Conservation (phyloP, 2,888 invertebrate species). For the Cinara cedri region DNA sequence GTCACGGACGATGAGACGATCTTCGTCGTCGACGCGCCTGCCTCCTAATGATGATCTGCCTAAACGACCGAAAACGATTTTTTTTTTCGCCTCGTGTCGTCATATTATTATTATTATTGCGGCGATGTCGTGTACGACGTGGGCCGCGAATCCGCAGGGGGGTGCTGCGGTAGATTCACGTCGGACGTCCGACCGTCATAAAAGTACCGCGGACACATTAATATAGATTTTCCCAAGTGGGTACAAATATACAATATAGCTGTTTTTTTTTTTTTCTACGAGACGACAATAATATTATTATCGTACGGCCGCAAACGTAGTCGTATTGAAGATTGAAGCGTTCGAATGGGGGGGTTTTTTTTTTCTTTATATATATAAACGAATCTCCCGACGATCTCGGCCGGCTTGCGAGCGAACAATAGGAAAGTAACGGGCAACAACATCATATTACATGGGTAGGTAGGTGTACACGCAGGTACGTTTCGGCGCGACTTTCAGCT, state of each 20-base stretch:
- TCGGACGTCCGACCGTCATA: too few species aligned
- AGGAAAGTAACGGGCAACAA: background rate
- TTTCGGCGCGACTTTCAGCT: constrained; percentile 36
- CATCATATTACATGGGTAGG: too few species aligned
- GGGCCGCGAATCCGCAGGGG: constrained; percentile 28
- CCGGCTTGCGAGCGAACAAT: background rate
- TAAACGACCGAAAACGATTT: constrained; percentile 39
- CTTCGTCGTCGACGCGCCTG: constrained; percentile 12
- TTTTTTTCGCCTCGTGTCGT: background rate
- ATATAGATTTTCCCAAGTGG: too few species aligned
- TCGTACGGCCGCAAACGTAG: too few species aligned
- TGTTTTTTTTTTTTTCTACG: too few species aligned
- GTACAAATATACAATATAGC: too few species aligned
- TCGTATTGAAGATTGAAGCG: too few species aligned
- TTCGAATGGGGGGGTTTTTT: background rate
- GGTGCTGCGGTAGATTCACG: background rate
- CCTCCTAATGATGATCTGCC: constrained; percentile 21
- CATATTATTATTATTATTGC: background rate
- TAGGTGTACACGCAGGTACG: too few species aligned
- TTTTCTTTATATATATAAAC: background rate
- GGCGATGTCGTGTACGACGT: background rate
- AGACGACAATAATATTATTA: background rate
- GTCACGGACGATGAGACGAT: constrained; percentile 53
- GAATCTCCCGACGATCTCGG: background rate
- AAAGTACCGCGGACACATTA: background rate